phyloP scores from a whole-genome alignment of 2,113 vertebrate species.

The Gambusia holbrooki region DNA sequence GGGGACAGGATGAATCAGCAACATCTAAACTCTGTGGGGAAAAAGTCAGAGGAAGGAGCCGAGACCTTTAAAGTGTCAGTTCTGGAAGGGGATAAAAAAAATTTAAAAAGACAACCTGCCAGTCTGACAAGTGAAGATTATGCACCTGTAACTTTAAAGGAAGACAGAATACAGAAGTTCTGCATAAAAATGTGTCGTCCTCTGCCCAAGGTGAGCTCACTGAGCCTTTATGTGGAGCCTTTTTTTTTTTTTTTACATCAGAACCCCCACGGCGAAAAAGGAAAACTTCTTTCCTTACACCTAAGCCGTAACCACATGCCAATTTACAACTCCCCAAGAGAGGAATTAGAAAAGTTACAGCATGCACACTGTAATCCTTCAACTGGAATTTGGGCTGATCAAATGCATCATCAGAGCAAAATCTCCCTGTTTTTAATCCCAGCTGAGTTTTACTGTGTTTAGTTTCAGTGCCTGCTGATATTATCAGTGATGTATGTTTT shows the following conservation, averaged over 20 bases:
- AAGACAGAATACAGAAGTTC: slow-evolving; percentile 26
- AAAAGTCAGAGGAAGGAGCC: slow-evolving; percentile 41
- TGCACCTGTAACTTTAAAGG: slow-evolving; percentile 55
- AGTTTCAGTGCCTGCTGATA: background rate
- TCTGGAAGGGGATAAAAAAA: slow-evolving; percentile 11
- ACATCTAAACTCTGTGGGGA: slow-evolving; percentile 45
- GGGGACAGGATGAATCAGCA: slow-evolving; percentile 62
- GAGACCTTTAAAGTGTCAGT: slow-evolving; percentile 59
- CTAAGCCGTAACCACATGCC: slow-evolving; percentile 38
- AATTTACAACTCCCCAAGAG: slow-evolving; percentile 47
- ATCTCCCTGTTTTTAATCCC: background rate
- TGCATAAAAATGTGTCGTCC: slow-evolving; percentile 42
- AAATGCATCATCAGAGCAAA: background rate
- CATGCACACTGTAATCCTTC: slow-evolving; percentile 6
- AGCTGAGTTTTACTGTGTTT: background rate
- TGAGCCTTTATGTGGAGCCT: slow-evolving; percentile 40
- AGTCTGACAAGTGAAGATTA: slow-evolving; percentile 59
- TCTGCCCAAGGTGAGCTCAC: slow-evolving; percentile 51
- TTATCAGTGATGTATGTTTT: background rate
- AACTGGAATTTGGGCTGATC: background rate
- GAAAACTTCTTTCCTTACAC: slow-evolving; percentile 37
- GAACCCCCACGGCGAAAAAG: slow-evolving; percentile 34
- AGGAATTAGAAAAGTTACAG: slow-evolving; percentile 38
- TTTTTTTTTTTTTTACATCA: slow-evolving; percentile 13
- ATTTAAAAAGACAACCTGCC: slow-evolving; percentile 37